Conservation (phyloP, 64 coral and sea anemone genomes). For the Porites lutea region DNA sequence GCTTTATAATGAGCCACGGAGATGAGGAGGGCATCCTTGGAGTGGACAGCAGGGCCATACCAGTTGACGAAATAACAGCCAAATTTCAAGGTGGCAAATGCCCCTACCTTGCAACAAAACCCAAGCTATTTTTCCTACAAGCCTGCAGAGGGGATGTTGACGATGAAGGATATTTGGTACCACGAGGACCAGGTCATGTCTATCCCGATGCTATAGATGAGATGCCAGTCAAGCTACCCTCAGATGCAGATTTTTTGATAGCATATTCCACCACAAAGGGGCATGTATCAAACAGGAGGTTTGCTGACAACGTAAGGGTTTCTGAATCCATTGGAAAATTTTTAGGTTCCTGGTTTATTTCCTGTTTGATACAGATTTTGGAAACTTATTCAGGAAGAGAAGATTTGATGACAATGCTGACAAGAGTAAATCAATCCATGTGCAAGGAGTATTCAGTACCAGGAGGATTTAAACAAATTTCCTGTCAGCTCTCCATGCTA, state of each 20-base stretch:
- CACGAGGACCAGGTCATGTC: slow-evolving; percentile 24
- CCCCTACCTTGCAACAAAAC: slow-evolving; percentile 72
- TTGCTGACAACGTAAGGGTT: background rate
- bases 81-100: slow-evolving; percentile 70
- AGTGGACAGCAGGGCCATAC: slow-evolving; percentile 41
- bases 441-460: slow-evolving; percentile 54
- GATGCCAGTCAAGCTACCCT: slow-evolving; percentile 81
- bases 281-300: slow-evolving; percentile 67
- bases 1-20: slow-evolving; percentile 90
- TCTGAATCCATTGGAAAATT: background rate
- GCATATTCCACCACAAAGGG: slow-evolving; percentile 90
- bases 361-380: slow-evolving; percentile 71
- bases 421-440: slow-evolving; percentile 90
- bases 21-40: slow-evolving; percentile 65
- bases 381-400: slow-evolving; percentile 64
- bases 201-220: slow-evolving; percentile 34
- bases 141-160: slow-evolving; percentile 79
- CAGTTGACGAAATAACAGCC: slow-evolving; percentile 74
- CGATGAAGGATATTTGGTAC: slow-evolving; percentile 63
- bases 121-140: slow-evolving; percentile 91
- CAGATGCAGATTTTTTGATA: slow-evolving; percentile 87
- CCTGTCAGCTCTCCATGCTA: slow-evolving; percentile 89
- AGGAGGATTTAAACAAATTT: slow-evolving; percentile 70
- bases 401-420: slow-evolving; percentile 89
- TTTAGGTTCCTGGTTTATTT: slow-evolving; percentile 90